A percentile compares a stretch with the other conserved stretches of the same genome.
Conservation (phyloP, 2,797 vertebrate species). For the Coreius guichenoti region DNA sequence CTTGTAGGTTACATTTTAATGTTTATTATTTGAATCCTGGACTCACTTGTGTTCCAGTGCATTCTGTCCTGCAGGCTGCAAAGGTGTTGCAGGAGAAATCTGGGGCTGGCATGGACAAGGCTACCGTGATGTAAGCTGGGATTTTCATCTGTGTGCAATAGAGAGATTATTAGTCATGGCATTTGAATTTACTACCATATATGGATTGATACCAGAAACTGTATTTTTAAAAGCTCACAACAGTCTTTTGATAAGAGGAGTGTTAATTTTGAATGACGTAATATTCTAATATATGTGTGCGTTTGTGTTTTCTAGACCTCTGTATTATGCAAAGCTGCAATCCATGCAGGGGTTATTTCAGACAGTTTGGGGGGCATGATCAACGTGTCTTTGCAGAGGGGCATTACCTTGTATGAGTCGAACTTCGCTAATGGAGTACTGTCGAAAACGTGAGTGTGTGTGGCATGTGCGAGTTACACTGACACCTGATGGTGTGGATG, state of each 20-base stretch:
- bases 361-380: slow-evolving; percentile 81
- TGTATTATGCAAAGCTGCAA: slow-evolving; percentile 85
- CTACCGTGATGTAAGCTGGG: slow-evolving; percentile 86
- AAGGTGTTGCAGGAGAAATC: slow-evolving; percentile 82
- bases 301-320: slow-evolving; percentile 79
- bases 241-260: background rate
- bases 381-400: slow-evolving; percentile 76
- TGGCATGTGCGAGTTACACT: background rate
- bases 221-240: background rate
- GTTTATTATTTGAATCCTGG: slow-evolving; percentile 6
- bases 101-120: slow-evolving; percentile 84
- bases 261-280: background rate
- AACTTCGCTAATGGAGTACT: slow-evolving; percentile 85
- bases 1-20: slow-evolving; percentile 21
- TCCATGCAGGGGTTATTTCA: slow-evolving; percentile 82
- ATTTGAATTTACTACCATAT: slow-evolving; percentile 15
- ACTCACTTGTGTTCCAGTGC: slow-evolving; percentile 72
- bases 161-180: slow-evolving; percentile 18
- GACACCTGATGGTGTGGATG: background rate
- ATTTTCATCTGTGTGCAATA: background rate
- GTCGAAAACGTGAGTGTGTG: slow-evolving; percentile 80
- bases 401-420: slow-evolving; percentile 85
- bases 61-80: slow-evolving; percentile 89
- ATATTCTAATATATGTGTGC: background rate
- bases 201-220: background rate